Conservation (phyloP, 2,113 vertebrate species). For the Gallinago jamesoni region DNA sequence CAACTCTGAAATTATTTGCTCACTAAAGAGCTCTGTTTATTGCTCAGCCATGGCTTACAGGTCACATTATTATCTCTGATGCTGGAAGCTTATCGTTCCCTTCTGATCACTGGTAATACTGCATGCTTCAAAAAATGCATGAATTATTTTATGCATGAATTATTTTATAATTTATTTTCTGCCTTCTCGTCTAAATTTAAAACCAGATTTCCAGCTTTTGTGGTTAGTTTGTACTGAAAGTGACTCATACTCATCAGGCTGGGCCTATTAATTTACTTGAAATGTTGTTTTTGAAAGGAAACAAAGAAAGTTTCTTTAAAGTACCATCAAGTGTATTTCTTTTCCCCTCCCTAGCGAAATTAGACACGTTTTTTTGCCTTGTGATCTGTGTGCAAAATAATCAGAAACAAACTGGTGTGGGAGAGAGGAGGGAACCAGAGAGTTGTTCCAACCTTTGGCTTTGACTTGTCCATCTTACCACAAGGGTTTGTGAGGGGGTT, state of each 20-base stretch:
- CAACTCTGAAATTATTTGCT: neutral
- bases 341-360: neutral
- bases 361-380: neutral
- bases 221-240: slow-evolving; percentile 18
- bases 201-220: slow-evolving; percentile 2
- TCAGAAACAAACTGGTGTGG: slow-evolving; percentile 7
- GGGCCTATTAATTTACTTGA: slow-evolving; percentile 14
- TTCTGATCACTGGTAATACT: neutral
- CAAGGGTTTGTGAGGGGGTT: neutral
- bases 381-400: neutral
- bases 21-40: neutral
- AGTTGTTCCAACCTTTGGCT: slow-evolving; percentile 6
- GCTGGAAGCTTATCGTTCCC: neutral
- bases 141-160: neutral
- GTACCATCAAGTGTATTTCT: neutral
- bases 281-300: slow-evolving; percentile 31
- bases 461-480: neutral
- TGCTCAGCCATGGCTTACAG: neutral
- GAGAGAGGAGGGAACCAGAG: neutral
- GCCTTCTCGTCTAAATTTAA: neutral
- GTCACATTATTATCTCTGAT: neutral
- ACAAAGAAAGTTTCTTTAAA: neutral
- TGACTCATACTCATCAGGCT: slow-evolving; percentile 8
- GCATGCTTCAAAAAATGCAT: neutral
- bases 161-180: neutral